Evolutionary conservation across 2,888 invertebrate genomes (phyloP).

Genomic region (Agrotis segetum): DNA sequence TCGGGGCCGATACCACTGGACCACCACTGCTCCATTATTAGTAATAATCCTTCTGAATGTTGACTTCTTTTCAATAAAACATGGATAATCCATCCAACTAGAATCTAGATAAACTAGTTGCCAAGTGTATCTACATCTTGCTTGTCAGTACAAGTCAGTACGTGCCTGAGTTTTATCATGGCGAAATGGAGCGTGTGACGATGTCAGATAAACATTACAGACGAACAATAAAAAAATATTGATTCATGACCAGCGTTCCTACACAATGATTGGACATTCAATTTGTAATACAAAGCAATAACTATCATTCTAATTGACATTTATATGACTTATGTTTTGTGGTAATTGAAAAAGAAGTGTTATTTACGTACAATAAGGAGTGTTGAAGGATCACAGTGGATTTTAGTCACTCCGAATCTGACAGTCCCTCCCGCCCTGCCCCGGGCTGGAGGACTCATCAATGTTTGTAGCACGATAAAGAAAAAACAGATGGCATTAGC

Average conservation of each 20-base stretch:
- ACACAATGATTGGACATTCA: constrained; percentile 14
- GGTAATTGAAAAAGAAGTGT: neutral
- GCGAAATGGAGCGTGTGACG: constrained; percentile 42
- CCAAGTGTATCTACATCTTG: constrained; percentile 32
- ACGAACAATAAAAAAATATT: constrained; percentile 35
- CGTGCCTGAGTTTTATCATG: constrained; percentile 36
- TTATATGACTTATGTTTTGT: neutral
- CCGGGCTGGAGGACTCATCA: too few species aligned
- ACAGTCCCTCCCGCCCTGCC: too few species aligned
- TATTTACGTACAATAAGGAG: neutral
- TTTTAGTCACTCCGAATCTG: too few species aligned
- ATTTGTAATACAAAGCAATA: constrained; percentile 27
- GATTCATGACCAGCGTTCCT: constrained; percentile 30
- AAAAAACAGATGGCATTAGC: too few species aligned
- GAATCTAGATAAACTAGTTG: constrained; percentile 41
- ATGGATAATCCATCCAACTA: constrained; percentile 10
- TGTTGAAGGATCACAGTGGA: too few species aligned
- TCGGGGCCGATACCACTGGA: too few species aligned
- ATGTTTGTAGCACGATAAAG: too few species aligned
- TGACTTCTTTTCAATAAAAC: constrained; percentile 25
- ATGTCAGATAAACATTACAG: constrained; percentile 25
- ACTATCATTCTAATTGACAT: constrained; percentile 16
- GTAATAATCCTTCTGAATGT: constrained; percentile 18
- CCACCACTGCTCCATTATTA: neutral
- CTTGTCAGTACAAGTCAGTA: constrained; percentile 24